Evolutionary conservation across 2,113 vertebrate species (phyloP).

Genomic region (Calypte anna): DNA sequence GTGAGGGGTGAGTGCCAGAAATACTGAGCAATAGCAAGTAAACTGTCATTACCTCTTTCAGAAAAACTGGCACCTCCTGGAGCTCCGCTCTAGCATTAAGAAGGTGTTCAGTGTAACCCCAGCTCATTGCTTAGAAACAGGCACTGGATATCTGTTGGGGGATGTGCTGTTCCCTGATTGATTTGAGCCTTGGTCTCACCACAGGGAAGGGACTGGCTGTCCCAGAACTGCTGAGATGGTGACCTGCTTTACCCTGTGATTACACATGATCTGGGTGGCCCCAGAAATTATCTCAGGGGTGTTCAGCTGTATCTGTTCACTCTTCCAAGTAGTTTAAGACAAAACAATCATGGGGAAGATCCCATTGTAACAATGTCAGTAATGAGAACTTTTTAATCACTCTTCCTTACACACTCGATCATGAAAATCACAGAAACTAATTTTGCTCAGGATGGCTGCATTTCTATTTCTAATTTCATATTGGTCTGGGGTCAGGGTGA

Average conservation of each 20-base stretch:
- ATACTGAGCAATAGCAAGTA: not conserved
- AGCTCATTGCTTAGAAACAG: not conserved
- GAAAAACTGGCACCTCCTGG: fast-evolving
- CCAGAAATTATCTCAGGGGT: not conserved
- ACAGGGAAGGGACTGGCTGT: not conserved
- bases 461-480: not conserved
- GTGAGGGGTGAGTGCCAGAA: not conserved
- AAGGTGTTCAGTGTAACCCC: no score
- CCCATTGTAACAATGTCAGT: not conserved
- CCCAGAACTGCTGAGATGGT: not conserved
- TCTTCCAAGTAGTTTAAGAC: not conserved
- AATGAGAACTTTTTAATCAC: not conserved
- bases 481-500: not conserved
- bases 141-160: fast-evolving
- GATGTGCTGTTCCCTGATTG: not conserved
- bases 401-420: not conserved
- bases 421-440: not conserved
- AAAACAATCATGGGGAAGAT: not conserved
- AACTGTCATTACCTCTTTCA: not conserved
- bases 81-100: fast-evolving
- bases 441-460: not conserved
- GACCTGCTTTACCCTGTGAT: not conserved
- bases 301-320: not conserved
- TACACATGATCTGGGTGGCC: not conserved
- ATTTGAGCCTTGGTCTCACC: fast-evolving